Conservation (phyloP, 2,888 invertebrate genomes). For the Hofmannophila pseudospretella region DNA sequence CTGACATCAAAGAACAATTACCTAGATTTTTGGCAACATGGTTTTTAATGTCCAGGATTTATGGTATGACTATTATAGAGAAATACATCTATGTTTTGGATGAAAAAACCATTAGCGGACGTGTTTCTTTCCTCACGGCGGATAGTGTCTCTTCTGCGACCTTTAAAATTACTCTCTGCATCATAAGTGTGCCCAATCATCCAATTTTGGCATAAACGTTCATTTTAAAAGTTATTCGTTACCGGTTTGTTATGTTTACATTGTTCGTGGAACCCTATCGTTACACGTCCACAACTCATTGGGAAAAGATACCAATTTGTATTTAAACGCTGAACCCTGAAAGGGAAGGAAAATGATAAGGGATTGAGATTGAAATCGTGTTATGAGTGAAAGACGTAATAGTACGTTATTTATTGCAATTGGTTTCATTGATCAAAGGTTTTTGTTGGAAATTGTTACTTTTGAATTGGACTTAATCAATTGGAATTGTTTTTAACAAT, state of each 20-base stretch:
- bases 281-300: slow-evolving; percentile 27
- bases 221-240: slow-evolving; percentile 41
- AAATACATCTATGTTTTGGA: too few relatives aligned
- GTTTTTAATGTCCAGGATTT: too few relatives aligned
- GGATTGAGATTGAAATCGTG: slow-evolving; percentile 2
- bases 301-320: slow-evolving; percentile 19
- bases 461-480: too few relatives aligned
- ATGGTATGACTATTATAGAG: too few relatives aligned
- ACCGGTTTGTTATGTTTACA: slow-evolving; percentile 52
- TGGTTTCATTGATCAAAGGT: not conserved
- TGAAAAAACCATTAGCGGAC: too few relatives aligned
- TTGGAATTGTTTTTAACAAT: too few relatives aligned
- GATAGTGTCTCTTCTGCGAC: not conserved
- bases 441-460: too few relatives aligned
- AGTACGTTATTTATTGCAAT: not conserved
- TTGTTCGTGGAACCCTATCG: slow-evolving; percentile 38
- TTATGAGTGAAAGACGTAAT: slow-evolving; percentile 3
- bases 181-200: slow-evolving; percentile 41
- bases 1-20: too few relatives aligned
- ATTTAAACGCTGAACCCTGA: slow-evolving; percentile 1
- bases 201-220: slow-evolving; percentile 50
- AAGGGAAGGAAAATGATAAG: too few relatives aligned
- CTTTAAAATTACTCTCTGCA: slow-evolving; percentile 22
- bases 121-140: too few relatives aligned
- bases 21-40: too few relatives aligned